phyloP scores from a whole-genome alignment of 2,113 vertebrate genomes.

The Pontoporia blainvillei region DNA sequence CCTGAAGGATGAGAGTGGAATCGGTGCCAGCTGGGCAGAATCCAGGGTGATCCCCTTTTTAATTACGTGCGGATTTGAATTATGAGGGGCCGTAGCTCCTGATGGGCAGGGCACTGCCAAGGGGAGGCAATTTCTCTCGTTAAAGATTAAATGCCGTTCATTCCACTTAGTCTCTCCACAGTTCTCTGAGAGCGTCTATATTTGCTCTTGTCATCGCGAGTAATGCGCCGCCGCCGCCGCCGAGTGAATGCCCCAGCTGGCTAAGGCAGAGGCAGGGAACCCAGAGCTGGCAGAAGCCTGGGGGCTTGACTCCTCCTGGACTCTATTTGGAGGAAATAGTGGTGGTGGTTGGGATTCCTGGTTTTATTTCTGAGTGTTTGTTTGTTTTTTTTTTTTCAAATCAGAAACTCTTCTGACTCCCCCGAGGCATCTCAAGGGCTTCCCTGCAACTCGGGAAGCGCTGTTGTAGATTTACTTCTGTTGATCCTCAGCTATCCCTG shows the following conservation, averaged over 20 bases:
- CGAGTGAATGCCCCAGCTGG: neutral
- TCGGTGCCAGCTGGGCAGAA: slow-evolving; percentile 51
- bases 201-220: slow-evolving; percentile 50
- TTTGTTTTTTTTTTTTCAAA: no score
- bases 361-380: neutral
- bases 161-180: neutral
- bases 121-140: slow-evolving; percentile 28
- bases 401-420: neutral
- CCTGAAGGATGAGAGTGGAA: slow-evolving; percentile 11
- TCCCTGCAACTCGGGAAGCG: neutral
- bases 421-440: neutral
- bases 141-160: neutral
- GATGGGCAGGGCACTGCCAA: slow-evolving; percentile 10
- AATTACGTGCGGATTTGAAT: slow-evolving; percentile 69
- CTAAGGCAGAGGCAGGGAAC: neutral
- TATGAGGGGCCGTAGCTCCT: slow-evolving; percentile 44
- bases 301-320: neutral
- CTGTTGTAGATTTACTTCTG: neutral
- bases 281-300: neutral
- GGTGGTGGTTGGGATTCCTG: neutral
- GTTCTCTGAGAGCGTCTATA: slow-evolving; percentile 49
- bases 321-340: neutral
- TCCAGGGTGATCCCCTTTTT: slow-evolving; percentile 60
- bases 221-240: neutral
- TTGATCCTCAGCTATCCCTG: neutral